Percentiles rank a stretch among this genome's conserved stretches.
phyloP scores from a whole-genome alignment of 2,113 vertebrate genomes.

The Daubentonia madagascariensis region DNA sequence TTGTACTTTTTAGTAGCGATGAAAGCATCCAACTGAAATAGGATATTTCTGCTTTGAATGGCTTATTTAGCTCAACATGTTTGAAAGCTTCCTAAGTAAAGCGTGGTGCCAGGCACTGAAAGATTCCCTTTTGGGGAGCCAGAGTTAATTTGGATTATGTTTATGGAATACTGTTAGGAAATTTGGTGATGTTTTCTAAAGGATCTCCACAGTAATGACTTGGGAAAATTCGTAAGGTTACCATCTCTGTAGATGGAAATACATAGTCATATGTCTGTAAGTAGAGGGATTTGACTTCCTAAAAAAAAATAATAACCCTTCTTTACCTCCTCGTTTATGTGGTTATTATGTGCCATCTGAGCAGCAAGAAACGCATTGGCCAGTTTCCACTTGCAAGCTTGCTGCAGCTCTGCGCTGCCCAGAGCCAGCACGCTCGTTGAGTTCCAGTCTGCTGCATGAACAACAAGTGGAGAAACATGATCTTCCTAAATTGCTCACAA shows the following conservation, averaged over 20 bases:
- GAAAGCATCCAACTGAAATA: fast-evolving
- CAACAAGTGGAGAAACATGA: fast-evolving
- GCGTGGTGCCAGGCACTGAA: fast-evolving
- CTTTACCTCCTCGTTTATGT: fast-evolving
- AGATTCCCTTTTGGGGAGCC: not conserved
- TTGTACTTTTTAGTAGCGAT: fast-evolving
- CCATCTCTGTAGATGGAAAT: too few species aligned
- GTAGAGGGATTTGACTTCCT: not conserved
- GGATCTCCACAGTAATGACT: fast-evolving
- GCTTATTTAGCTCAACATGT: too few species aligned
- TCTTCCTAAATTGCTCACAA: not conserved
- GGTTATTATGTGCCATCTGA: not conserved
- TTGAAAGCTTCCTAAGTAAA: not conserved
- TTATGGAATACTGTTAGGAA: too few species aligned
- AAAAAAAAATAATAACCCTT: not conserved
- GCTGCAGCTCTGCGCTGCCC: fast-evolving
- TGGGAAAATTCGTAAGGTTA: fast-evolving
- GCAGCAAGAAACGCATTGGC: fast-evolving
- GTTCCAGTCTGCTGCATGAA: not conserved
- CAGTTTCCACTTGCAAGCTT: fast-evolving
- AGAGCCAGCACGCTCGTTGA: fast-evolving
- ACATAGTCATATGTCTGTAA: fast-evolving
- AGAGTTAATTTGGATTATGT: not conserved
- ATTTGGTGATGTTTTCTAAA: not conserved
- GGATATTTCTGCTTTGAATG: fast-evolving